A percentile compares a stretch with the other conserved stretches of the same genome.
Conservation (phyloP, 2,113 vertebrate genomes). For the Anhinga anhinga region DNA sequence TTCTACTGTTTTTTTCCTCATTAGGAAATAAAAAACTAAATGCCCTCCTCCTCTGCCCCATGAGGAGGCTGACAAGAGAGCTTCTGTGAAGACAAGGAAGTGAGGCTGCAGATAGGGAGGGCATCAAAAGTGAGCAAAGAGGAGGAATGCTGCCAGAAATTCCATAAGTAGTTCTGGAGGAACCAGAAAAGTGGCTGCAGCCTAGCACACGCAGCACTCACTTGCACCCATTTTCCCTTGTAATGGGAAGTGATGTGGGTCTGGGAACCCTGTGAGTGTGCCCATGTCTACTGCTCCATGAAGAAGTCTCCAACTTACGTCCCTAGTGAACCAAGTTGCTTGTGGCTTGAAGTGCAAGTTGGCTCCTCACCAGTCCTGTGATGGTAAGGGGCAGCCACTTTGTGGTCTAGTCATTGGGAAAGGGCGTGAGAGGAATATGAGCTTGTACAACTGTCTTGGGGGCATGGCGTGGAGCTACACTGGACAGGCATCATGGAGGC, state of each 20-base stretch:
- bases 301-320: not conserved
- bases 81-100: not conserved
- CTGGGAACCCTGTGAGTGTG: not conserved
- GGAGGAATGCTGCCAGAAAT: not conserved
- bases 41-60: not conserved
- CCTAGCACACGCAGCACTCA: not conserved
- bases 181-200: not conserved
- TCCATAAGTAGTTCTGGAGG: not conserved
- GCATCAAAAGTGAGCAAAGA: not conserved
- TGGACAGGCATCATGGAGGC: too few relatives aligned
- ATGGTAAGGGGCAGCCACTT: not conserved
- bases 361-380: not conserved
- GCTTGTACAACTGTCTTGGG: not conserved
- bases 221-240: not conserved
- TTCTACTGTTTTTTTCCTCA: not conserved
- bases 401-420: not conserved
- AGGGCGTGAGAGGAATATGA: not conserved
- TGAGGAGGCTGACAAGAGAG: not conserved
- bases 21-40: not conserved
- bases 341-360: not conserved
- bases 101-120: not conserved
- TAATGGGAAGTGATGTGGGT: not conserved
- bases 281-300: not conserved
- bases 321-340: not conserved
- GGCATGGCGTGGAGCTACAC: not conserved